A percentile compares a stretch with the other conserved stretches of the same genome.
These are phyloP conservation scores for Scolopax mira DNA, from an alignment of 2,113 vertebrate species.

Conservation along the genomic window DNA sequence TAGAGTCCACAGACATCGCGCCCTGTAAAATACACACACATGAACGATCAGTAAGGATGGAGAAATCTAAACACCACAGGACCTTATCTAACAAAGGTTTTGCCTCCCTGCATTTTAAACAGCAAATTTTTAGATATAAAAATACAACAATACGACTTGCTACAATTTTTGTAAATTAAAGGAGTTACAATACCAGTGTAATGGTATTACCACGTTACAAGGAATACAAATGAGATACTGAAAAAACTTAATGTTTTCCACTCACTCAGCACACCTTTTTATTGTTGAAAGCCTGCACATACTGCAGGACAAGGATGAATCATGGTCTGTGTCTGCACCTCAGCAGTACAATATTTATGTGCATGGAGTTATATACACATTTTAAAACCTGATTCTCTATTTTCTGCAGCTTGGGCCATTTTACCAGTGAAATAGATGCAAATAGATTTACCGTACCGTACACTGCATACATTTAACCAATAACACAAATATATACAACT, in stretches of 20 bases:
- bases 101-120: background rate
- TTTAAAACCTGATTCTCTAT: background rate
- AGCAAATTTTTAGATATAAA: background rate
- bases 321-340: background rate
- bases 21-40: slow-evolving; percentile 79
- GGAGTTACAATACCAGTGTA: background rate
- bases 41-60: background rate
- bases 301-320: background rate
- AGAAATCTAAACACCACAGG: background rate
- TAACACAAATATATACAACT: background rate
- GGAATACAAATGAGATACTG: background rate
- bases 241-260: background rate
- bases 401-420: background rate
- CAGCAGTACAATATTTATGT: background rate
- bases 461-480: background rate
- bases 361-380: background rate
- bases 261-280: background rate
- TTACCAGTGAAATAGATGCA: background rate
- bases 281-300: background rate
- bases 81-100: background rate
- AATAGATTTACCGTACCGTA: background rate
- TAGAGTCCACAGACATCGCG: slow-evolving; percentile 97
- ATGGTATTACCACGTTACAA: background rate
- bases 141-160: background rate
- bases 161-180: background rate